phyloP scores from a whole-genome alignment of 2,113 vertebrate species.

The Fukomys damarensis region DNA sequence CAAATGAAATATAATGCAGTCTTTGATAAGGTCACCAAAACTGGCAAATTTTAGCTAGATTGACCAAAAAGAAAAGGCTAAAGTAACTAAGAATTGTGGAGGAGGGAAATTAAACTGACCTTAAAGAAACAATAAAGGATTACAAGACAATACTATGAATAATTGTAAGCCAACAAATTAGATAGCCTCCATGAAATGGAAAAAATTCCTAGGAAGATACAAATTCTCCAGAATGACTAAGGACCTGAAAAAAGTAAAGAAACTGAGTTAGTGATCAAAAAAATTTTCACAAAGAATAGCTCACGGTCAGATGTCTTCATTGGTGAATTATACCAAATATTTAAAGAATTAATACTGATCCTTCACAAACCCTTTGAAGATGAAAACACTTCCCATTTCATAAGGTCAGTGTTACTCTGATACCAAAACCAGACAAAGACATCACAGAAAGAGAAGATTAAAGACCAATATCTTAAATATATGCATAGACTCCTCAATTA shows the following conservation, averaged over 20 bases:
- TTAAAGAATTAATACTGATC: neutral
- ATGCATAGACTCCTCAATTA: neutral
- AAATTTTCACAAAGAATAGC: neutral
- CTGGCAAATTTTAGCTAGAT: neutral
- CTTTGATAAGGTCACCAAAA: conserved; percentile 25
- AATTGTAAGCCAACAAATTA: neutral
- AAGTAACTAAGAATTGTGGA: neutral
- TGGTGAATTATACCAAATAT: neutral
- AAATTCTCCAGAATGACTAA: neutral
- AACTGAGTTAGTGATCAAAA: neutral
- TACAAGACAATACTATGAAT: neutral
- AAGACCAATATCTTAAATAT: neutral
- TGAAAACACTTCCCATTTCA: neutral
- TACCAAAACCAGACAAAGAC: neutral
- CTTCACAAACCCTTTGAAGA: neutral
- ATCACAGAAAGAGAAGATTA: neutral
- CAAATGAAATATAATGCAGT: neutral
- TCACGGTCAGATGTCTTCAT: neutral
- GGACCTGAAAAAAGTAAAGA: neutral
- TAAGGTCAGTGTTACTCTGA: neutral
- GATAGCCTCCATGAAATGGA: neutral
- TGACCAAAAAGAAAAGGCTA: neutral
- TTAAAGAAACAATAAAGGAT: neutral
- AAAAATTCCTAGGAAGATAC: neutral
- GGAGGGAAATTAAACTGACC: neutral